Evolutionary conservation across 2,797 vertebrate genomes (phyloP).

Genomic region (Pempheris klunzingeri): DNA sequence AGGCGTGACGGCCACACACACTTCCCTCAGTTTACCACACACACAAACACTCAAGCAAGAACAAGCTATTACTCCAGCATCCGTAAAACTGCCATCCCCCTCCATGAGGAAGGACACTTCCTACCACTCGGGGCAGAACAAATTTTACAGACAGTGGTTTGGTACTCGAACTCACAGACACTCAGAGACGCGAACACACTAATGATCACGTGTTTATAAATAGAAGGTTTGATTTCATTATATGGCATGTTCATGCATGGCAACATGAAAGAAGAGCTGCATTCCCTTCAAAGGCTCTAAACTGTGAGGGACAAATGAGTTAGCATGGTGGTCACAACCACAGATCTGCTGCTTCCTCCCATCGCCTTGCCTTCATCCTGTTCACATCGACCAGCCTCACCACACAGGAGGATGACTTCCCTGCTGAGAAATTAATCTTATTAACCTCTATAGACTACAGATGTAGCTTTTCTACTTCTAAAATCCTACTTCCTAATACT

Average conservation of each 20-base stretch:
- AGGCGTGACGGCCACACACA: slow-evolving; percentile 60
- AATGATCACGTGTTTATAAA: slow-evolving; percentile 58
- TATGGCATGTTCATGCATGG: slow-evolving; percentile 64
- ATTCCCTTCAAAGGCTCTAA: slow-evolving; percentile 53
- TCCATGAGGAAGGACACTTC: slow-evolving; percentile 21
- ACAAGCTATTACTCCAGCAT: slow-evolving; percentile 6
- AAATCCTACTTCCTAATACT: slow-evolving; percentile 17
- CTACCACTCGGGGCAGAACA: slow-evolving; percentile 25
- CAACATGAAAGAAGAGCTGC: slow-evolving; percentile 64
- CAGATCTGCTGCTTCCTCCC: slow-evolving; percentile 65
- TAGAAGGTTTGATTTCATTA: slow-evolving; percentile 79
- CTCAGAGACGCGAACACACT: slow-evolving; percentile 17
- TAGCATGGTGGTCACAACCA: slow-evolving; percentile 69
- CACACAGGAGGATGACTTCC: slow-evolving; percentile 64
- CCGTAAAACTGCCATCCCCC: slow-evolving; percentile 16
- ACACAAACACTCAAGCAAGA: slow-evolving; percentile 29
- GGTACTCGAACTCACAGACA: slow-evolving; percentile 1
- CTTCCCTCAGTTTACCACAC: slow-evolving; percentile 30
- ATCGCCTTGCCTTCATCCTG: slow-evolving; percentile 60
- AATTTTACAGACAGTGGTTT: slow-evolving; percentile 45
- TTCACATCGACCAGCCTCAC: slow-evolving; percentile 50
- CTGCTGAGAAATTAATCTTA: slow-evolving; percentile 40
- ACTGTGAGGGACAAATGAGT: slow-evolving; percentile 72
- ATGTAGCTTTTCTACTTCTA: slow-evolving; percentile 47
- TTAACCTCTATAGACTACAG: slow-evolving; percentile 51